These are phyloP conservation scores for Ormyrus pomaceus DNA, from an alignment of 2,888 invertebrate species.

Conservation along the genomic window DNA sequence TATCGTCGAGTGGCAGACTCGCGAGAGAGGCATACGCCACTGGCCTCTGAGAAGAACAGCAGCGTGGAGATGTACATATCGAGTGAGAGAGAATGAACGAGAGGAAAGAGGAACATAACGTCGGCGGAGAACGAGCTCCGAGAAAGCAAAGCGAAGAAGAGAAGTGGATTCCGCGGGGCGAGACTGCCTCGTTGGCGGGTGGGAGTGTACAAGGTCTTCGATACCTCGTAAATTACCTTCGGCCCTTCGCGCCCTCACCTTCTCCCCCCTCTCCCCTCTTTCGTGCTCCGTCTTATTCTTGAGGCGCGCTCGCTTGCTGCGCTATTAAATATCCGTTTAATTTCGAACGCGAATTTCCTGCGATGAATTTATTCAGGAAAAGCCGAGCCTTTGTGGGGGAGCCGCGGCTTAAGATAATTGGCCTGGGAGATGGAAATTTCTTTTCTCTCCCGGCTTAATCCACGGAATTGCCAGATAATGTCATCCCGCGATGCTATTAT, in stretches of 20 bases:
- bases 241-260: slow-evolving; percentile 61
- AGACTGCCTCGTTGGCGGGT: slow-evolving; percentile 72
- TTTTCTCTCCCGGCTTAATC: not conserved
- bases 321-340: slow-evolving; percentile 40
- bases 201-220: slow-evolving; percentile 73
- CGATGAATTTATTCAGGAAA: slow-evolving; percentile 26
- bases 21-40: slow-evolving; percentile 38
- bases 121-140: slow-evolving; percentile 35
- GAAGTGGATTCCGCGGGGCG: slow-evolving; percentile 72
- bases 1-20: too few species aligned
- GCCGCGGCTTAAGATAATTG: not conserved
- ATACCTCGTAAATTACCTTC: slow-evolving; percentile 75
- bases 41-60: slow-evolving; percentile 43
- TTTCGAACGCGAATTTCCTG: slow-evolving; percentile 8
- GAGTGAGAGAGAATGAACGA: slow-evolving; percentile 16
- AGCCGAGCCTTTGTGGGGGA: not conserved
- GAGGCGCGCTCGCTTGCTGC: slow-evolving; percentile 1
- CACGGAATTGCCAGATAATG: not conserved
- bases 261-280: slow-evolving; percentile 35
- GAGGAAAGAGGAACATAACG: slow-evolving; percentile 14
- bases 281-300: slow-evolving; percentile 26
- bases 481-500: too few species aligned
- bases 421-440: not conserved
- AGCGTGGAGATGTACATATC: slow-evolving; percentile 27
- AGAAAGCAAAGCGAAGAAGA: slow-evolving; percentile 61